These are phyloP conservation scores for Piprites chloris DNA, from an alignment of 2,113 vertebrate species.

Conservation along the genomic window DNA sequence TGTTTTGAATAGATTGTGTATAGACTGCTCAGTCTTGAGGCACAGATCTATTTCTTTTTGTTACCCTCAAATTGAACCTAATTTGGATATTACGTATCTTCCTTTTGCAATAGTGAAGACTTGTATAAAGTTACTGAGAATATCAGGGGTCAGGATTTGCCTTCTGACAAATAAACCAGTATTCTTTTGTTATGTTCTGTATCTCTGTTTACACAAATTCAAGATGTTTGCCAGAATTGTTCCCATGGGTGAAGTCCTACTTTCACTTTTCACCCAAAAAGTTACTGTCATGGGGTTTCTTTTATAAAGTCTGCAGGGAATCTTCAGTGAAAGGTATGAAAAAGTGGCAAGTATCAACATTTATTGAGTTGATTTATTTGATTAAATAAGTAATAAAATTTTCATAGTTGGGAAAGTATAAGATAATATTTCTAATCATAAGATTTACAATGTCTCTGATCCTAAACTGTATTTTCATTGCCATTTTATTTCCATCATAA, in stretches of 20 bases:
- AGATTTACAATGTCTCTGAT: neutral
- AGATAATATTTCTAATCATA: conserved; percentile 38
- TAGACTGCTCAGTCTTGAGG: neutral
- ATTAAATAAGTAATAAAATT: conserved; percentile 50
- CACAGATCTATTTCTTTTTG: neutral
- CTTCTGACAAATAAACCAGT: neutral
- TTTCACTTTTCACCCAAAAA: neutral
- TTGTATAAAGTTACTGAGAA: neutral
- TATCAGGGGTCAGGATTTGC: neutral
- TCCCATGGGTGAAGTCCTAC: neutral
- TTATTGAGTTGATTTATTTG: conserved; percentile 34
- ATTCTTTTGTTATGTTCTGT: neutral
- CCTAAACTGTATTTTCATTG: conserved; percentile 39
- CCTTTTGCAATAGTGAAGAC: neutral
- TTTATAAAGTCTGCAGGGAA: neutral
- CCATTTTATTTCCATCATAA: conserved; percentile 28
- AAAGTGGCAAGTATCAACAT: neutral
- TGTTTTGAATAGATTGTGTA: neutral
- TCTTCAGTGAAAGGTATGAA: neutral
- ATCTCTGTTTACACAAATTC: neutral
- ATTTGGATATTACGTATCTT: neutral
- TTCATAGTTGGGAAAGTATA: conserved; percentile 23
- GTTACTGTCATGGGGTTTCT: neutral
- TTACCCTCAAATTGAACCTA: neutral
- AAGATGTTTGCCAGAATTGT: neutral